These are phyloP conservation scores for Plestiodon gilberti DNA, from an alignment of 2,113 vertebrate genomes.

Conservation along the genomic window DNA sequence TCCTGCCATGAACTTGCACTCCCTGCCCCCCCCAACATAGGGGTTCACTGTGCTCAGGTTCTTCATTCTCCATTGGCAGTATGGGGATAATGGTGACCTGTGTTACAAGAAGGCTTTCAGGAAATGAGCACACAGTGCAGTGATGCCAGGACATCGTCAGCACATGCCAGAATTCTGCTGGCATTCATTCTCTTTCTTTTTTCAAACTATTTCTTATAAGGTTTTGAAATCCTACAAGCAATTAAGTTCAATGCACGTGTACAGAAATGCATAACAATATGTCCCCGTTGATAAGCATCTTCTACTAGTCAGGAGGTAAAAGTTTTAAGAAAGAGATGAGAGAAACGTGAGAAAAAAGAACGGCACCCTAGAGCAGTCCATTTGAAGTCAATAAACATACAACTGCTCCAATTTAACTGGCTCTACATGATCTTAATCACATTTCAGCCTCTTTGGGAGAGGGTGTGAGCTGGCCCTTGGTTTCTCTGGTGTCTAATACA, in stretches of 20 bases:
- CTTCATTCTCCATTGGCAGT: not conserved
- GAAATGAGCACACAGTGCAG: not conserved
- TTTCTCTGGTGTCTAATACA: not conserved
- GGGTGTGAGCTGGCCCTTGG: too few species aligned
- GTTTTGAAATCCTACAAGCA: not conserved
- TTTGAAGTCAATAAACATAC: not conserved
- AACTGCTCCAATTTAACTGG: not conserved
- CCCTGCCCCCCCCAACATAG: not conserved
- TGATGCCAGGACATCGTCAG: not conserved
- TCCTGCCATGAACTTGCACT: not conserved
- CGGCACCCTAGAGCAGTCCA: too few species aligned
- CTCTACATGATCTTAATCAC: not conserved
- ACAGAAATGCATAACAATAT: not conserved
- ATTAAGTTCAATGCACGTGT: not conserved
- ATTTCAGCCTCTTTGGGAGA: not conserved
- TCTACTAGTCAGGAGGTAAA: not conserved
- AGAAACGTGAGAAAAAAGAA: not conserved
- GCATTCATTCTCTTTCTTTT: not conserved
- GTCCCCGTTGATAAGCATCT: not conserved
- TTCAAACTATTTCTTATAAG: not conserved
- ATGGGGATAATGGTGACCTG: not conserved
- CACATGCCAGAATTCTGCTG: not conserved
- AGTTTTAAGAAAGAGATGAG: not conserved
- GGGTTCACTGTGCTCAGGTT: not conserved
- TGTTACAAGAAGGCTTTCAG: not conserved